phyloP scores from a whole-genome alignment of 2,888 invertebrate species.

The Agrotis ipsilon region DNA sequence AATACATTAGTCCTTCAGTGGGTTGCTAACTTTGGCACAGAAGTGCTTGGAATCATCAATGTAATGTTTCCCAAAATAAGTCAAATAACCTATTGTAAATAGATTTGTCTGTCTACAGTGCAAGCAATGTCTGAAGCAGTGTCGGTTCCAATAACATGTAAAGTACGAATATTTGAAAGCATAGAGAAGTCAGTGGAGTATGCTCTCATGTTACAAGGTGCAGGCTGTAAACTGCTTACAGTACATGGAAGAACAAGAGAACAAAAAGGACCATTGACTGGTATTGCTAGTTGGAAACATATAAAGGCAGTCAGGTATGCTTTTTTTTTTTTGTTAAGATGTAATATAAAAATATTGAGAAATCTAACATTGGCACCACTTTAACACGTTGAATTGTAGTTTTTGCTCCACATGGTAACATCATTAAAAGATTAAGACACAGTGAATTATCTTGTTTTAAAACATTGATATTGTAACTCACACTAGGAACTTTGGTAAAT shows the following conservation, averaged over 20 bases:
- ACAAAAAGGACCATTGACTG: constrained; percentile 98
- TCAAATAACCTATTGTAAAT: background rate
- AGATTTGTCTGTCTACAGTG: constrained; percentile 90
- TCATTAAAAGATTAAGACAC: background rate
- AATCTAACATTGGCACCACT: background rate
- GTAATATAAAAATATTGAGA: background rate
- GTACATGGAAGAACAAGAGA: constrained; percentile 99
- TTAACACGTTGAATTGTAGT: too few relatives aligned
- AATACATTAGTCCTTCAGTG: too few relatives aligned
- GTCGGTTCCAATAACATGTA: constrained; percentile 98
- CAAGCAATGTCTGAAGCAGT: constrained; percentile 93
- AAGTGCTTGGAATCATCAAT: too few relatives aligned
- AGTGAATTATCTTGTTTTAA: background rate
- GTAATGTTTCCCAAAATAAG: too few relatives aligned
- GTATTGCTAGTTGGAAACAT: constrained; percentile 98
- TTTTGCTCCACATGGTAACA: constrained; percentile 1
- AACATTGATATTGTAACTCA: background rate
- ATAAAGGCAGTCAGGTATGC: constrained; percentile 96
- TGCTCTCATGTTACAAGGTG: constrained; percentile 98
- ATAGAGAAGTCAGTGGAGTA: constrained; percentile 96
- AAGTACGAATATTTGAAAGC: constrained; percentile 97
- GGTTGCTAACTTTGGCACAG: too few relatives aligned
- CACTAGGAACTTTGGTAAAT: background rate
- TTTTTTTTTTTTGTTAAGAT: background rate
- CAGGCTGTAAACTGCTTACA: constrained; percentile 97